These are phyloP conservation scores for Galago senegalensis DNA, from an alignment of 2,797 vertebrate species.

Conservation along the genomic window DNA sequence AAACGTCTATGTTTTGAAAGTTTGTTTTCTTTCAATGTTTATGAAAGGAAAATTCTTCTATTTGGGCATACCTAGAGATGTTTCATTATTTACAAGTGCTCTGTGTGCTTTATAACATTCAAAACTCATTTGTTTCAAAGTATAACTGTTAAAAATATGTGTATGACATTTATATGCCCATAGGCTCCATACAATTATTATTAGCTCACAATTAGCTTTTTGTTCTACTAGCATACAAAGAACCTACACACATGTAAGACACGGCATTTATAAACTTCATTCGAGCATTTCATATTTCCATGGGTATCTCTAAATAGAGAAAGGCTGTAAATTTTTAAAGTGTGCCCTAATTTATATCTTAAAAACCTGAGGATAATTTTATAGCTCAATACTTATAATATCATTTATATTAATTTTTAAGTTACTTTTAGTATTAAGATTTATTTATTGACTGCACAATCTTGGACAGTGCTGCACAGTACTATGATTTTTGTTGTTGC, in stretches of 20 bases:
- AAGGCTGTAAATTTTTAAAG: not conserved
- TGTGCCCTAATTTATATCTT: not conserved
- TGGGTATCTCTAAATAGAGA: not conserved
- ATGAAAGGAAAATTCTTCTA: constrained; percentile 31
- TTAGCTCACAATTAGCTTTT: constrained; percentile 39
- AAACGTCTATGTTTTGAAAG: not conserved
- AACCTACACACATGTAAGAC: constrained; percentile 25
- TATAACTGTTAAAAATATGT: not conserved
- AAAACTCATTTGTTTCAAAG: constrained; percentile 53
- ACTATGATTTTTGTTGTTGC: not conserved
- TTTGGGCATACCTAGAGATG: not conserved
- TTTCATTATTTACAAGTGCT: constrained; percentile 61
- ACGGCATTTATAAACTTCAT: constrained; percentile 14
- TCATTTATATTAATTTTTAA: not conserved
- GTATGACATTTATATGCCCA: constrained; percentile 16
- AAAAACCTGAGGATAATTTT: not conserved
- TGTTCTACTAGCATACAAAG: constrained; percentile 3
- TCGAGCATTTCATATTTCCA: not conserved
- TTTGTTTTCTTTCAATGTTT: constrained; percentile 22
- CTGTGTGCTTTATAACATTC: not conserved
- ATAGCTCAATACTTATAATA: not conserved
- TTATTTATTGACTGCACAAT: not conserved
- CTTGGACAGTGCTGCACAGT: not conserved
- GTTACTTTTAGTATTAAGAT: not conserved
- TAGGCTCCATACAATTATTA: constrained; percentile 10